These are phyloP conservation scores for Hylyphantes graminicola DNA, from an alignment of 1,140 invertebrate species.

Conservation along the genomic window DNA sequence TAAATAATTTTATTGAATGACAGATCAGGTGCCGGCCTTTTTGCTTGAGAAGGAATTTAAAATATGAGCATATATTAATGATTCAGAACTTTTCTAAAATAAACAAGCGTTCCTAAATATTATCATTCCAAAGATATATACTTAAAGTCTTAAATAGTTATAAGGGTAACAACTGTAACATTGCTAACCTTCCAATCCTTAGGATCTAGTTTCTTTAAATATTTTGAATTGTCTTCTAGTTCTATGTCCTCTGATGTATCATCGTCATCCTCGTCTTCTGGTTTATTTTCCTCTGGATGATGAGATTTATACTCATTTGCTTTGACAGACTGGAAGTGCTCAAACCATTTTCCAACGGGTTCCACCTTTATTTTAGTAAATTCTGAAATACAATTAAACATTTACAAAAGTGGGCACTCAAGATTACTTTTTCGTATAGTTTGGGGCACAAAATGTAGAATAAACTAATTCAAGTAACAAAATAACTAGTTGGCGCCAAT, in stretches of 20 bases:
- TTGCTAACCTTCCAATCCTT: constrained; percentile 87
- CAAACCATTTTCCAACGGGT: constrained; percentile 70
- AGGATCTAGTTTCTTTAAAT: constrained; percentile 90
- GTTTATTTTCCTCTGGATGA: constrained; percentile 62
- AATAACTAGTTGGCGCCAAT: not conserved
- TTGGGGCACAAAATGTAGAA: not conserved
- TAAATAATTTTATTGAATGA: too few relatives aligned
- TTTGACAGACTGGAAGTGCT: constrained; percentile 65
- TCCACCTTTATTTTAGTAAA: constrained; percentile 65
- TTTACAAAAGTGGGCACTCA: not conserved
- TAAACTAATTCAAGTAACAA: not conserved
- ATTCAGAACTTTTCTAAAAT: too few relatives aligned
- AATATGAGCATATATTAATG: too few relatives aligned
- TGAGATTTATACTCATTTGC: constrained; percentile 66
- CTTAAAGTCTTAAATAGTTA: too few relatives aligned
- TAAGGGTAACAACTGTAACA: not conserved
- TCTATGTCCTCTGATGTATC: constrained; percentile 63
- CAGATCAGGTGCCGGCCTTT: too few relatives aligned
- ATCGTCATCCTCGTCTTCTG: constrained; percentile 63
- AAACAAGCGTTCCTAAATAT: too few relatives aligned
- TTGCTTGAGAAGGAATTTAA: too few relatives aligned
- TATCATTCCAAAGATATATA: too few relatives aligned
- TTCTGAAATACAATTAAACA: not conserved
- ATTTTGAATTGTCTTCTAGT: constrained; percentile 83
- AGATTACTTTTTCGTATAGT: not conserved